Evolutionary conservation across 2,888 invertebrate genomes (phyloP).

Genomic region (Acrobasis repandana): DNA sequence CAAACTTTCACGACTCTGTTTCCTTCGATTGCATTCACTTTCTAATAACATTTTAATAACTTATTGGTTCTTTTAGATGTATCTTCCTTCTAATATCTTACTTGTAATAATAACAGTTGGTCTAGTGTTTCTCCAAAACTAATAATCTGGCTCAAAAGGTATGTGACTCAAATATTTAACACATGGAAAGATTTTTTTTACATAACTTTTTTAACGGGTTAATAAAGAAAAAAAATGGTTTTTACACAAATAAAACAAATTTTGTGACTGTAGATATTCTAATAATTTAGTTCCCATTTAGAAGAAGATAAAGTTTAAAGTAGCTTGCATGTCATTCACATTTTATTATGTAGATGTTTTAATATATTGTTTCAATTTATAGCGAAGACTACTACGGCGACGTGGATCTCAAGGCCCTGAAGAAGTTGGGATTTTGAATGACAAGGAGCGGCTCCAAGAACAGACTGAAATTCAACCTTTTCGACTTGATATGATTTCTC

Average conservation of each 20-base stretch:
- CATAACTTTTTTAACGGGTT: not conserved
- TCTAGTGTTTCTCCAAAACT: slow-evolving; percentile 33
- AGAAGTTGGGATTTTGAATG: slow-evolving; percentile 90
- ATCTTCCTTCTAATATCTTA: slow-evolving; percentile 29
- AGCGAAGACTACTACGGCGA: slow-evolving; percentile 97
- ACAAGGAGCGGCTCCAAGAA: slow-evolving; percentile 75
- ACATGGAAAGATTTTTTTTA: not conserved
- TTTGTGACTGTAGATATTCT: no score
- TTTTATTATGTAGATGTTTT: slow-evolving; percentile 20
- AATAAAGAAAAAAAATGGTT: no score
- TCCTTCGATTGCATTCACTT: slow-evolving; percentile 61
- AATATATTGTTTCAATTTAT: slow-evolving; percentile 49
- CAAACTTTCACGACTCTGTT: slow-evolving; percentile 59
- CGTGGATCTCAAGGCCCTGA: slow-evolving; percentile 93
- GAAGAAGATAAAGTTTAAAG: no score
- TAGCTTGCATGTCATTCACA: not conserved
- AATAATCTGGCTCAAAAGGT: slow-evolving; percentile 42
- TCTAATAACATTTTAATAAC: slow-evolving; percentile 63
- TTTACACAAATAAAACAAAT: no score
- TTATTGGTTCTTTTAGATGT: slow-evolving; percentile 57
- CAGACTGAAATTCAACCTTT: slow-evolving; percentile 74
- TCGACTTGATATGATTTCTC: slow-evolving; percentile 58
- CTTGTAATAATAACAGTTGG: slow-evolving; percentile 42
- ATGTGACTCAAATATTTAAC: slow-evolving; percentile 35
- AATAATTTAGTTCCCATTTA: no score